Conservation (phyloP, 2,113 vertebrate species). For the Fregata magnificens region DNA sequence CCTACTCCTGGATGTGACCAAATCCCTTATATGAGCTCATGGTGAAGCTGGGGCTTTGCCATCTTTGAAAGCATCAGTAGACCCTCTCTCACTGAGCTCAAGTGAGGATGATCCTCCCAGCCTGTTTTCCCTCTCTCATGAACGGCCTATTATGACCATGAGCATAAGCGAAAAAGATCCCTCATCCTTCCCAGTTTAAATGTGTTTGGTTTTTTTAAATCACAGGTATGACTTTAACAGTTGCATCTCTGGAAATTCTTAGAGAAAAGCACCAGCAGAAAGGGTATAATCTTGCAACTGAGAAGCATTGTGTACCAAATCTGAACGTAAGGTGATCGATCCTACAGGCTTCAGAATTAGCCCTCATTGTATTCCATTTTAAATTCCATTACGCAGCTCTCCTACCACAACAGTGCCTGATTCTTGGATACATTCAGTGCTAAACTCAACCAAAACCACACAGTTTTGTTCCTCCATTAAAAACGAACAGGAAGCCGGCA, state of each 20-base stretch:
- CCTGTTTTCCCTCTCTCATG: neutral
- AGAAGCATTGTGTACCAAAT: neutral
- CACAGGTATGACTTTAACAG: neutral
- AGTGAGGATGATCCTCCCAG: neutral
- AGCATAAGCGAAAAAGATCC: neutral
- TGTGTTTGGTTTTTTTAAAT: neutral
- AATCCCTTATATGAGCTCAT: neutral
- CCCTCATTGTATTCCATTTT: neutral
- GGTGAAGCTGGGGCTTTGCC: neutral
- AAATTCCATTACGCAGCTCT: neutral
- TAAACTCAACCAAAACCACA: neutral
- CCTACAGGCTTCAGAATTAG: neutral
- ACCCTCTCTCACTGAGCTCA: neutral
- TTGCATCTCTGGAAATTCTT: neutral
- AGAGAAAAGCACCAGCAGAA: neutral
- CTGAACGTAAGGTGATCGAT: neutral
- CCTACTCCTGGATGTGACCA: neutral
- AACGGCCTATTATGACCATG: neutral
- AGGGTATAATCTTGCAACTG: neutral
- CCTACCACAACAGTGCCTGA: neutral
- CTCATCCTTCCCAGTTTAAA: neutral
- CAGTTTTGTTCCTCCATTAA: neutral
- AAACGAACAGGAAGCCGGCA: neutral
- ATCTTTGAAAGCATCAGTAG: neutral
- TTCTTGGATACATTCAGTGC: neutral